Conservation (phyloP, 1,140 invertebrate species). For the Hypsibius dujardini region DNA sequence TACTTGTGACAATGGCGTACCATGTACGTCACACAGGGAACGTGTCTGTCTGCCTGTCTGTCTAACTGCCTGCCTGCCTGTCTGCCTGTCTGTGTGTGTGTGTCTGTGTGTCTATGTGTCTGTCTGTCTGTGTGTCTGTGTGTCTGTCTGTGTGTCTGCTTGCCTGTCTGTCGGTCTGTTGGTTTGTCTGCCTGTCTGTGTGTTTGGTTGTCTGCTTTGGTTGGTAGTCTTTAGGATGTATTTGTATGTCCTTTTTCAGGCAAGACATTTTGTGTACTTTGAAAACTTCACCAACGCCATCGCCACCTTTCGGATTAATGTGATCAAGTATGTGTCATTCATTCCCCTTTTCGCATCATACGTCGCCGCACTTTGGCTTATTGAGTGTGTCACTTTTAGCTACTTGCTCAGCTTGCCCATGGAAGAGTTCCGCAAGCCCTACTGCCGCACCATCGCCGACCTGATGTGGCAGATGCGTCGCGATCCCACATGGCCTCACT, state of each 20-base stretch:
- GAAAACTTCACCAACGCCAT: background rate
- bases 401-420: slow-evolving; percentile 6
- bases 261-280: background rate
- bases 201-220: background rate
- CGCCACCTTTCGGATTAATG: slow-evolving; percentile 2
- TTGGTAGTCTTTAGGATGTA: background rate
- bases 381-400: background rate
- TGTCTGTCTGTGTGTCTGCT: background rate
- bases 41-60: background rate
- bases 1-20: background rate
- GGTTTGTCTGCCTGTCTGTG: background rate
- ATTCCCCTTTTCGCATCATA: no score
- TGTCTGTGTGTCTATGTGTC: background rate
- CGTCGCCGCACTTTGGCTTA: no score
- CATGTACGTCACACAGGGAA: slow-evolving; percentile 6
- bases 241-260: background rate
- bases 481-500: background rate
- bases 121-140: background rate
- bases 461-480: background rate
- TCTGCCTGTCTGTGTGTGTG: background rate
- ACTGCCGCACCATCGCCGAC: background rate
- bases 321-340: background rate
- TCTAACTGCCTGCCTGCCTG: no score
- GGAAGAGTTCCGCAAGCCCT: slow-evolving; percentile 5
- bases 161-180: background rate